Percentiles rank a stretch among this genome's conserved stretches.
Evolutionary conservation across 1,140 invertebrate genomes (phyloP).

Genomic region (Phocides pigmalion): DNA sequence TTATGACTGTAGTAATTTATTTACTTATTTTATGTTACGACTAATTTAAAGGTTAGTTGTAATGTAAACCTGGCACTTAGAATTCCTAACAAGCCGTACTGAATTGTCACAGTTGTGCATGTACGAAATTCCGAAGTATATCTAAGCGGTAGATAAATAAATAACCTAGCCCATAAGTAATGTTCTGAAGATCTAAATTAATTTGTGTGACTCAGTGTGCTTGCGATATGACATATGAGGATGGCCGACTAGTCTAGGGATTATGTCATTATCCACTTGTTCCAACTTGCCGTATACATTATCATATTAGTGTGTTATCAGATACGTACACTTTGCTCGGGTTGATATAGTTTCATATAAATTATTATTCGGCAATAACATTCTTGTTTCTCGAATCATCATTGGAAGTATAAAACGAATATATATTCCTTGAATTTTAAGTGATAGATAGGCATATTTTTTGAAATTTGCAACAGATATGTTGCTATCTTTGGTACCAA

Average conservation of each 20-base stretch:
- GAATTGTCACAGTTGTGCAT: too few species aligned
- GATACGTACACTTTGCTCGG: not conserved
- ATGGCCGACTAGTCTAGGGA: slow-evolving; percentile 45
- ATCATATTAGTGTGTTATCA: not conserved
- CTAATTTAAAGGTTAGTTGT: not conserved
- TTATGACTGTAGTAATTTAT: not conserved
- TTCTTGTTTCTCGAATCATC: too few species aligned
- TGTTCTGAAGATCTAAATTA: too few species aligned
- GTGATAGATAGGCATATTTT: too few species aligned
- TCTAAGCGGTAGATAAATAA: not conserved
- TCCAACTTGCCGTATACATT: slow-evolving; percentile 42
- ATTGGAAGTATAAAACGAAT: too few species aligned
- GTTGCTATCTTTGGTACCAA: too few species aligned
- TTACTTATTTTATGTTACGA: not conserved
- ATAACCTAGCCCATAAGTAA: not conserved
- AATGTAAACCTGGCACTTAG: not conserved
- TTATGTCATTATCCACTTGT: slow-evolving; percentile 72
- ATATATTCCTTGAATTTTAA: too few species aligned
- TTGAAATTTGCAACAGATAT: too few species aligned
- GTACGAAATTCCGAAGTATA: not conserved
- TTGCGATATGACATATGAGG: too few species aligned
- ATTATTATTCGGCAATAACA: too few species aligned
- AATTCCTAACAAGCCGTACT: not conserved
- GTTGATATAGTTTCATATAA: not conserved
- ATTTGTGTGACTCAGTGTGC: too few species aligned